Percentiles rank a stretch among this genome's conserved stretches.
These are phyloP conservation scores for Brachionichthys hirsutus DNA, from an alignment of 2,113 vertebrate species.

Conservation along the genomic window DNA sequence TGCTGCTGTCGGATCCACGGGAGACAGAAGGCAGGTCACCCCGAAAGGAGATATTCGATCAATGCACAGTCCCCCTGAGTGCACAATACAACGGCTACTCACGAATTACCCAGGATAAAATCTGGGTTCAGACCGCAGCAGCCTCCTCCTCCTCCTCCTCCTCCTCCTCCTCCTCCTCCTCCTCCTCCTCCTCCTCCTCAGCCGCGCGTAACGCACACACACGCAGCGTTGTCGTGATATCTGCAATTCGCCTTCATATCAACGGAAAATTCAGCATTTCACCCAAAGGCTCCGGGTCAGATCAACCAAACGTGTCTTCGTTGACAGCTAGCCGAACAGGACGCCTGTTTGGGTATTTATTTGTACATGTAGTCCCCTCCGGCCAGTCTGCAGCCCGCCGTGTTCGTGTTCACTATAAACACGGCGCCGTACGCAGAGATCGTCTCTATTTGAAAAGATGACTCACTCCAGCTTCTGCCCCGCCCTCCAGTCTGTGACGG, in stretches of 20 bases:
- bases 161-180: too few relatives aligned
- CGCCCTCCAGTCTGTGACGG: conserved; percentile 14
- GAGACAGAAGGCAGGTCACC: conserved; percentile 29
- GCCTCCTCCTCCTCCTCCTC: conserved; percentile 59
- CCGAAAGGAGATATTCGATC: conserved; percentile 4
- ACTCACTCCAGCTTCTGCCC: conserved; percentile 30
- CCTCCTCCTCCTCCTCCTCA: conserved; percentile 67
- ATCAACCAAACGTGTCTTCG: not conserved
- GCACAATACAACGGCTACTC: conserved; percentile 33
- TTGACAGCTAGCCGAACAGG: conserved; percentile 8
- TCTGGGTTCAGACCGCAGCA: conserved; percentile 68
- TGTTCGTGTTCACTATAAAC: conserved; percentile 76
- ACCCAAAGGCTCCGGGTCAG: not conserved
- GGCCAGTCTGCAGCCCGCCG: conserved; percentile 61
- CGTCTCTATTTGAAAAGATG: conserved; percentile 34
- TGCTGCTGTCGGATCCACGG: conserved; percentile 48
- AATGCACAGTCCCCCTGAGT: conserved; percentile 4
- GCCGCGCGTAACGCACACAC: conserved; percentile 59
- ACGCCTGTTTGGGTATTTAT: conserved; percentile 30
- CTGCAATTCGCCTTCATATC: conserved; percentile 39
- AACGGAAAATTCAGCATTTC: not conserved
- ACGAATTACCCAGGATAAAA: conserved; percentile 64
- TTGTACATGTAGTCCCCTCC: conserved; percentile 53
- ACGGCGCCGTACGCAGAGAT: conserved; percentile 73
- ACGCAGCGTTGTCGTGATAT: conserved; percentile 61